Percentiles rank a stretch among this genome's conserved stretches.
Evolutionary conservation across 2,113 vertebrate genomes (phyloP).

Genomic region (Notarius quadriscutis): DNA sequence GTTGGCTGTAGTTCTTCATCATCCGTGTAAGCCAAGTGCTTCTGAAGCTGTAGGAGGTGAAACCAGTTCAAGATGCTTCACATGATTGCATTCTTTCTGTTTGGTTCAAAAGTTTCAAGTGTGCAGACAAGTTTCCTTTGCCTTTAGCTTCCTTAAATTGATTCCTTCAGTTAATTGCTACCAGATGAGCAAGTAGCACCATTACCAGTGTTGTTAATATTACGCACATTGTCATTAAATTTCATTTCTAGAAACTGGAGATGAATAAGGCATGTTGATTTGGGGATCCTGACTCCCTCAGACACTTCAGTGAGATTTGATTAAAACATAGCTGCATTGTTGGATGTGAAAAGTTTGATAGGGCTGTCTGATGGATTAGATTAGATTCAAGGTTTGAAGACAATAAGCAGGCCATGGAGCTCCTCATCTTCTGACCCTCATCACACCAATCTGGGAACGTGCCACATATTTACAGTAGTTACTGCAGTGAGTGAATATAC

Average conservation of each 20-base stretch:
- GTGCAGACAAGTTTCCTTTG: not conserved
- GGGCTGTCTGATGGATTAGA: conserved; percentile 7
- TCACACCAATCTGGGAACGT: not conserved
- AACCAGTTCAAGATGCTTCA: conserved; percentile 24
- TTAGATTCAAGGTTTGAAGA: not conserved
- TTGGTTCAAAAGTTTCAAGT: not conserved
- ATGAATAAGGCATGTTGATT: not conserved
- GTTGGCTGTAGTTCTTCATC: conserved; percentile 2
- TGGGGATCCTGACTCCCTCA: not conserved
- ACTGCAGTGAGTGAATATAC: not conserved
- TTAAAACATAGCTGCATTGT: not conserved
- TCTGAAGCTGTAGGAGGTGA: conserved; percentile 28
- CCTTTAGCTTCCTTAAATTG: not conserved
- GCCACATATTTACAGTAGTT: conserved; percentile 5
- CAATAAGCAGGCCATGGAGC: conserved; percentile 3
- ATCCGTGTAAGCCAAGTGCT: conserved; percentile 1
- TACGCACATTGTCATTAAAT: not conserved
- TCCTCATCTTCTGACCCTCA: conserved; percentile 13
- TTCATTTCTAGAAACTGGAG: not conserved
- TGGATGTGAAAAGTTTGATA: not conserved
- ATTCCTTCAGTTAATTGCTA: not conserved
- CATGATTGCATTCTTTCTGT: not conserved
- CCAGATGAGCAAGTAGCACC: not conserved
- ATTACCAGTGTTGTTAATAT: not conserved
- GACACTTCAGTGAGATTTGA: not conserved